phyloP scores from a whole-genome alignment of 2,797 vertebrate genomes.

The Pitangus sulphuratus region DNA sequence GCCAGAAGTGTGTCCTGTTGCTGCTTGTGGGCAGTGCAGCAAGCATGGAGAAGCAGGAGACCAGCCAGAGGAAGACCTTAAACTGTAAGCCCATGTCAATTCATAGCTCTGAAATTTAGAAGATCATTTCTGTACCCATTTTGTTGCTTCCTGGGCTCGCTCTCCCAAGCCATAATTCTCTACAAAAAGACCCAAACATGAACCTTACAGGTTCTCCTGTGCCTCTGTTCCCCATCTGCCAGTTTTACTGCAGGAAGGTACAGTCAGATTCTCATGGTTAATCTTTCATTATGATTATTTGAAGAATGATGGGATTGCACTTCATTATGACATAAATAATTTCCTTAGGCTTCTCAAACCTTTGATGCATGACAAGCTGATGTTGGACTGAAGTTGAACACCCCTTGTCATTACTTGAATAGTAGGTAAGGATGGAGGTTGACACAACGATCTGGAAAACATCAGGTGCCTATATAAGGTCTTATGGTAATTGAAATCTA shows the following conservation, averaged over 20 bases:
- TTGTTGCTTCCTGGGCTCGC: neutral
- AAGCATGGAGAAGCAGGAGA: neutral
- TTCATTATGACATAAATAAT: neutral
- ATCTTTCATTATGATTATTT: neutral
- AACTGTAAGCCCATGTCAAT: neutral
- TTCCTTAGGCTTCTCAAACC: neutral
- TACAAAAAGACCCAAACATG: neutral
- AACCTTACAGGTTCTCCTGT: neutral
- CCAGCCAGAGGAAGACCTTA: neutral
- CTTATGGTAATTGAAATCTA: neutral
- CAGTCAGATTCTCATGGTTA: neutral
- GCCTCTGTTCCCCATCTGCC: neutral
- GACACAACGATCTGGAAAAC: neutral
- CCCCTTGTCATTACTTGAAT: neutral
- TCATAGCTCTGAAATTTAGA: neutral
- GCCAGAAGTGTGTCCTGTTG: neutral
- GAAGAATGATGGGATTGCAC: neutral
- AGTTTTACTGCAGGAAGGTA: neutral
- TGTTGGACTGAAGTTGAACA: conserved; percentile 13
- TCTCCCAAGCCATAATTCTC: accelerated
- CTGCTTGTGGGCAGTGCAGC: neutral
- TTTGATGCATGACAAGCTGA: neutral
- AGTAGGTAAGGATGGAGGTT: neutral
- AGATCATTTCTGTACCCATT: neutral
- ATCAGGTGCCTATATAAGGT: neutral